Evolutionary conservation across 2,113 vertebrate genomes (phyloP).

Genomic region (Copsychus sechellarum): DNA sequence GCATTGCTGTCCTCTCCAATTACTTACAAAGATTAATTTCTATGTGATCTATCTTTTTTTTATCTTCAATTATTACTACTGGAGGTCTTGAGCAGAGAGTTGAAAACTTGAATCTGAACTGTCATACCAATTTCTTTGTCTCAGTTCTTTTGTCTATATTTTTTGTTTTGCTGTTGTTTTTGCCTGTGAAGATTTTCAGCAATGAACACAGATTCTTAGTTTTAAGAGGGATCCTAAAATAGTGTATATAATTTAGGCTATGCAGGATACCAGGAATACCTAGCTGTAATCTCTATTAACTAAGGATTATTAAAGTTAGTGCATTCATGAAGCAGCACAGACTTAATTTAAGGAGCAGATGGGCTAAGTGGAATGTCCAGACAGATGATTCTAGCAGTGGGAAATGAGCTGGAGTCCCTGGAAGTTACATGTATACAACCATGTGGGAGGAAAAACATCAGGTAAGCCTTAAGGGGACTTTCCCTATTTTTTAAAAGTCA

Average conservation of each 20-base stretch:
- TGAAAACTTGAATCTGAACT: background rate
- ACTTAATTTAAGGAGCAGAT: background rate
- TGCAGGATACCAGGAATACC: background rate
- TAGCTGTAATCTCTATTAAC: background rate
- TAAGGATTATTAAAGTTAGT: background rate
- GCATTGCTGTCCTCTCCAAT: background rate
- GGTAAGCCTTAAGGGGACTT: background rate
- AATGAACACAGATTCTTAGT: background rate
- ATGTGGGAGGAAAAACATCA: background rate
- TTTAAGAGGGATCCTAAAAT: background rate
- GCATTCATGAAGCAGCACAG: background rate
- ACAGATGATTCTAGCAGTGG: accelerated
- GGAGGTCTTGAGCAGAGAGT: background rate
- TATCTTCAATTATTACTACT: background rate
- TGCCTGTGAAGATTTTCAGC: background rate
- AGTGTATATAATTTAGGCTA: background rate
- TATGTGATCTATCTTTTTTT: background rate
- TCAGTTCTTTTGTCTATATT: background rate
- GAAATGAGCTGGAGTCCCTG: background rate
- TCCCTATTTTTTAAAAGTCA: background rate
- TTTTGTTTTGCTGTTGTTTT: background rate
- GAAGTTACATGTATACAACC: background rate
- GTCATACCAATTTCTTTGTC: background rate
- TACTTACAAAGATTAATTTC: background rate
- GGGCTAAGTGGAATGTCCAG: background rate